Evolutionary conservation across 2,888 invertebrate species (phyloP), one percentile per base, ranked within the genome.

Genomic region (Drosophila kambysellisi): DNA sequence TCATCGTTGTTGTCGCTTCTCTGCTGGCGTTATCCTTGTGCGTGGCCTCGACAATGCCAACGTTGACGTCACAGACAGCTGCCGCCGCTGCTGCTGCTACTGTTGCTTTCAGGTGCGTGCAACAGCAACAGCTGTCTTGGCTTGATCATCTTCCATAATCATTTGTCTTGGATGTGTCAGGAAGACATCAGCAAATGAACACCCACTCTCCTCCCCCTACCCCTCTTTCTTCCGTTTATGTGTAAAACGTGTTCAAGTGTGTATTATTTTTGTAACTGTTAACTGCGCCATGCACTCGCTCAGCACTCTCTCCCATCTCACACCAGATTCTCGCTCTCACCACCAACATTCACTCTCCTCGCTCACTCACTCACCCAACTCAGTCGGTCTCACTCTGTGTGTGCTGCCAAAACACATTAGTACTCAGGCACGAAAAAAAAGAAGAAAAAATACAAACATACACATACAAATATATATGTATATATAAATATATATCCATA

Each of bases 391-490:
- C 37, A 11, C 37, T 46, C 61, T 64, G 52, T 62, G 61, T 54
- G 65, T 59, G 75, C 85, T 82, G 85, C 83, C 88, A 84, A 89
- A 84, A 88, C 83, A 89, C 88, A 85, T 85, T 85, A 85, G 89
- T 84, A 88, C 88, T 84, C 89, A 82, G 88, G 86, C 84, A 85
- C 90, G 90, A 88, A 85, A 88, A 82, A 82, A 85, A 79, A 79
- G 74, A 79, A 81, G 83, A 79, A 86, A 72, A 70, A 79, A 70
- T 25, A 25, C 25, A 37, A 15, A 37, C 15, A 41, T 7, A 46
- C 20, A 20, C 46, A 46, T 20, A 46, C 7, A 56, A 51, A 54
- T 43, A 75, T 53, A 20, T 20, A 15, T 11, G 12, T 25, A 12
- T 25, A 25, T 15, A 33, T 53, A 50, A 17, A 17, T 48, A 29